phyloP scores from a whole-genome alignment of 2,797 vertebrate species.

The Glyptemys insculpta region DNA sequence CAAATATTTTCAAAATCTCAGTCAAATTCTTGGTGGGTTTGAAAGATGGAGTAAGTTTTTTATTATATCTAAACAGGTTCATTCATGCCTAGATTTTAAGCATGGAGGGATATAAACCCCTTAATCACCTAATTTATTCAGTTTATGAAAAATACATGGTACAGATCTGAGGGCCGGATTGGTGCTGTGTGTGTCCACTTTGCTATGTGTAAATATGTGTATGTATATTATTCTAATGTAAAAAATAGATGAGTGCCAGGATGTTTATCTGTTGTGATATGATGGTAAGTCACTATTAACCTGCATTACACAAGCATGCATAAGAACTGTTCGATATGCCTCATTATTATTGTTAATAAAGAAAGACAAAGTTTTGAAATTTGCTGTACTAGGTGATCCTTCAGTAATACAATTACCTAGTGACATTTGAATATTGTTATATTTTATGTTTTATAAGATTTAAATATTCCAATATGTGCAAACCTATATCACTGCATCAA shows the following conservation, averaged over 20 bases:
- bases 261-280: neutral
- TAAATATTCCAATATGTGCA: neutral
- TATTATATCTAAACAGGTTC: neutral
- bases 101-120: neutral
- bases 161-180: neutral
- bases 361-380: neutral
- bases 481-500: neutral
- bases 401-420: neutral
- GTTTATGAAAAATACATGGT: neutral
- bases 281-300: neutral
- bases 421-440: neutral
- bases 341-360: neutral
- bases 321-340: neutral
- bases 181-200: neutral
- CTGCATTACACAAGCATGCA: neutral
- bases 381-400: neutral
- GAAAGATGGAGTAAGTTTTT: neutral
- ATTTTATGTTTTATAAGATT: conserved; percentile 1
- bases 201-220: rapidly evolving
- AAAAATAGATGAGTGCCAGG: neutral
- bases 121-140: neutral
- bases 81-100: neutral
- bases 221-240: neutral
- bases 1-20: neutral
- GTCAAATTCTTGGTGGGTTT: neutral